Evolutionary conservation across 1,140 invertebrate species (phyloP).

Genomic region (Teleogryllus occipitalis): DNA sequence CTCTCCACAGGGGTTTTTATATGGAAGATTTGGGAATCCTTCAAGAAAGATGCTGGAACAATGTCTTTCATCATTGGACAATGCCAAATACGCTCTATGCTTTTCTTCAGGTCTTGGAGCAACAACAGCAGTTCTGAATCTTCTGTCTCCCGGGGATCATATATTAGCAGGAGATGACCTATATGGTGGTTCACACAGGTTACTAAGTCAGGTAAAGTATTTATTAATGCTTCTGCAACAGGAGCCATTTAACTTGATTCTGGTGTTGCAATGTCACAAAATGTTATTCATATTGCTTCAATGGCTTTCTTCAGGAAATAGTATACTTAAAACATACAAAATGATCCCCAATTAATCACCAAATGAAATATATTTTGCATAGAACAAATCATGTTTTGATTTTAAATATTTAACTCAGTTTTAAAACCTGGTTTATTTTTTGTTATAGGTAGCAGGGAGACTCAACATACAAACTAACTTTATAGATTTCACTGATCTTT

Average conservation of each 20-base stretch:
- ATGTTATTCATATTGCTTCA: too few relatives aligned
- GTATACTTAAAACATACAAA: too few relatives aligned
- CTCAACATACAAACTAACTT: conserved; percentile 67
- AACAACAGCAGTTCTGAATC: conserved; percentile 59
- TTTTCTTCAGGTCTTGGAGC: conserved; percentile 90
- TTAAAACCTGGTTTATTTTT: too few relatives aligned
- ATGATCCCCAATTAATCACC: too few relatives aligned
- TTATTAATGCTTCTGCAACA: not conserved
- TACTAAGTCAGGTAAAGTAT: conserved; percentile 33
- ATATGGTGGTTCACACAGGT: conserved; percentile 84
- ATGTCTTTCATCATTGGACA: conserved; percentile 83
- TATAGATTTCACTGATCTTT: conserved; percentile 65
- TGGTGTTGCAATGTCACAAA: too few relatives aligned
- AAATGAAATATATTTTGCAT: too few relatives aligned
- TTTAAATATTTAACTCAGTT: too few relatives aligned
- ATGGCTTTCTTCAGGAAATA: too few relatives aligned
- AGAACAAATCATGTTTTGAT: too few relatives aligned
- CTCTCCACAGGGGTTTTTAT: conserved; percentile 54
- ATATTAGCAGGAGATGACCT: conserved; percentile 87
- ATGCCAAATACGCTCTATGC: conserved; percentile 71
- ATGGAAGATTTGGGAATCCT: conserved; percentile 91
- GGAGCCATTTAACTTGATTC: too few relatives aligned
- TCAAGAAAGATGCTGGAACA: conserved; percentile 81
- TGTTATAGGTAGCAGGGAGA: conserved; percentile 46
- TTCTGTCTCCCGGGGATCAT: conserved; percentile 81